phyloP scores from a whole-genome alignment of 2,888 invertebrate species.

The Stenolophus ochropezus region DNA sequence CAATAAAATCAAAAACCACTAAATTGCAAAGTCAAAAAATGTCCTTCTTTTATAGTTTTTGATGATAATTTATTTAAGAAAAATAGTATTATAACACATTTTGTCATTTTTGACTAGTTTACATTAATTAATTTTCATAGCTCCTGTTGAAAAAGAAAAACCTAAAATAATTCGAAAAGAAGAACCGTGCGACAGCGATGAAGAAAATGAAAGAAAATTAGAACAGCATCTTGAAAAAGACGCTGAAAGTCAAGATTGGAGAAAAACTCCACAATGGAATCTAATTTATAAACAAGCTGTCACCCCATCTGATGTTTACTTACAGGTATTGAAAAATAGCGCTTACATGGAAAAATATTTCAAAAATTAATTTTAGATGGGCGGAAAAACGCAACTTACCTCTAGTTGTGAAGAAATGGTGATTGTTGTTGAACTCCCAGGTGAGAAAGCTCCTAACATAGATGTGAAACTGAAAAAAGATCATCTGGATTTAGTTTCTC shows the following conservation, averaged over 20 bases:
- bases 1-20: too few species aligned
- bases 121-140: not conserved
- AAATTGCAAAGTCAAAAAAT: too few species aligned
- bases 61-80: too few species aligned
- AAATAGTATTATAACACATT: too few species aligned
- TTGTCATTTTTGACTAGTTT: not conserved
- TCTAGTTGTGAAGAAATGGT: conserved; percentile 92
- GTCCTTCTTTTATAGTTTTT: too few species aligned
- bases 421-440: conserved; percentile 85
- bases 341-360: not conserved
- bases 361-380: conserved; percentile 77
- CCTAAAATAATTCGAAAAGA: conserved; percentile 17
- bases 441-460: conserved; percentile 84
- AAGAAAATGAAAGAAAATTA: conserved; percentile 62
- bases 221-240: conserved; percentile 70
- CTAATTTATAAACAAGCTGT: conserved; percentile 91
- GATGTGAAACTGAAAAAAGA: conserved; percentile 81
- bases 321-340: conserved; percentile 77
- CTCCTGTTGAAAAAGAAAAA: conserved; percentile 20
- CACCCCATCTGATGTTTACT: conserved; percentile 88
- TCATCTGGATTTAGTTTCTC: conserved; percentile 79
- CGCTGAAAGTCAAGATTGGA: conserved; percentile 75
- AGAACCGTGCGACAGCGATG: conserved; percentile 61
- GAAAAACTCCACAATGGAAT: conserved; percentile 83
- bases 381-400: conserved; percentile 84